Evolutionary conservation across 2,888 invertebrate genomes (phyloP).

Genomic region (Allolobophora icterica): DNA sequence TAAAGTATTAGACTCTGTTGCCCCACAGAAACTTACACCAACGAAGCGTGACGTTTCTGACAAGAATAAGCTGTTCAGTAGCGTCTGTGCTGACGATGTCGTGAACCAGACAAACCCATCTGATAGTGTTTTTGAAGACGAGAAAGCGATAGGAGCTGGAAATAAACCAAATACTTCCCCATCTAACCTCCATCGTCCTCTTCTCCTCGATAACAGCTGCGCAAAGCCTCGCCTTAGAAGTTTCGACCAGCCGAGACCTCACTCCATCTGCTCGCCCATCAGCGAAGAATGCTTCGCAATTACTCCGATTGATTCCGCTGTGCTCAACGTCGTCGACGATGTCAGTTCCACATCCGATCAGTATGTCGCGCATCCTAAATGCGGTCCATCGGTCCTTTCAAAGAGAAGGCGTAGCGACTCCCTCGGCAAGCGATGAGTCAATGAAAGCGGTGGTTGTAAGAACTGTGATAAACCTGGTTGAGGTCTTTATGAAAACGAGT

Average conservation of each 20-base stretch:
- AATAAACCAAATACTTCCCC: not conserved
- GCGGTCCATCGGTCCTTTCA: not conserved
- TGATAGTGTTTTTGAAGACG: not conserved
- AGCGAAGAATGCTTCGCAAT: not conserved
- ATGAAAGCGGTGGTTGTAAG: not conserved
- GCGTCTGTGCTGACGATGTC: not conserved
- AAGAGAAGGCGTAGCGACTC: not conserved
- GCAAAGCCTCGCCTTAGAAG: not conserved
- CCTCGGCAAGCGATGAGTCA: not conserved
- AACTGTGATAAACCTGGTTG: not conserved
- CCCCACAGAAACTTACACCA: not conserved
- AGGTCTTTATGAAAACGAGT: not conserved
- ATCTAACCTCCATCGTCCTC: not conserved
- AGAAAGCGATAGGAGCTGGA: not conserved
- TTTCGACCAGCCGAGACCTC: slow-evolving; percentile 1
- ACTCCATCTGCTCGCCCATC: slow-evolving; percentile 18
- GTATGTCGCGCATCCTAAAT: not conserved
- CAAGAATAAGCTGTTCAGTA: not conserved
- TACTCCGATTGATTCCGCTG: not conserved
- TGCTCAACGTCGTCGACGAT: not conserved
- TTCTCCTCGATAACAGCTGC: not conserved
- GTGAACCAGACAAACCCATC: not conserved
- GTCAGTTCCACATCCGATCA: not conserved
- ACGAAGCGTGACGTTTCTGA: not conserved
- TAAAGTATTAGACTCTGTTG: not conserved